Evolutionary conservation across 2,888 invertebrate genomes (phyloP).

Genomic region (Nomada flava): DNA sequence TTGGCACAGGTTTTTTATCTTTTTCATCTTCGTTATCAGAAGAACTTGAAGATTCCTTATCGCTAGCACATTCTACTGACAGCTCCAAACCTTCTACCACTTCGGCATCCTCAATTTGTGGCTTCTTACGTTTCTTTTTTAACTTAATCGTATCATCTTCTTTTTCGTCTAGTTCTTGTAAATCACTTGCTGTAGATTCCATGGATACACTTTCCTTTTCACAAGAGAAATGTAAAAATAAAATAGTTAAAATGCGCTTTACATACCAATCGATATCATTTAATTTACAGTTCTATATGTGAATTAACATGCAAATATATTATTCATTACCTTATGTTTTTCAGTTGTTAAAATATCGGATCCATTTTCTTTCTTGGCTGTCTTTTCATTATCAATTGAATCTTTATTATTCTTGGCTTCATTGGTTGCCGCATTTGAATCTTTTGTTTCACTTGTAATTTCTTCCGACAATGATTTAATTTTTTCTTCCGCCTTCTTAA

Average conservation of each 20-base stretch:
- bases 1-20: conserved; percentile 71
- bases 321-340: conserved; percentile 39
- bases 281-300: neutral
- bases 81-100: conserved; percentile 80
- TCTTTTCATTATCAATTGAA: neutral
- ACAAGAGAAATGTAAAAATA: neutral
- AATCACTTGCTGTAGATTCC: conserved; percentile 19
- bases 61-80: conserved; percentile 81
- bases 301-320: neutral
- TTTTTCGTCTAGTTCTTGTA: conserved; percentile 25
- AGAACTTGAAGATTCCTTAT: conserved; percentile 76
- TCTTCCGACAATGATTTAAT: neutral
- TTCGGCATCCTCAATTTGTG: conserved; percentile 68
- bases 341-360: neutral
- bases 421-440: neutral
- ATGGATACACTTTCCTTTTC: conserved; percentile 11
- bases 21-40: conserved; percentile 73
- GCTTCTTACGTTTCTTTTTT: conserved; percentile 49
- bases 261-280: neutral
- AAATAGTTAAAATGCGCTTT: neutral
- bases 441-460: neutral
- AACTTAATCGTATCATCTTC: conserved; percentile 38
- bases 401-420: conserved; percentile 1
- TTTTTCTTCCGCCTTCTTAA: conserved; percentile 35
- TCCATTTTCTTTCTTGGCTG: neutral